Base-by-base conservation (phyloP, 2,797 vertebrate genomes). In the Myotis daubentonii region DNA sequence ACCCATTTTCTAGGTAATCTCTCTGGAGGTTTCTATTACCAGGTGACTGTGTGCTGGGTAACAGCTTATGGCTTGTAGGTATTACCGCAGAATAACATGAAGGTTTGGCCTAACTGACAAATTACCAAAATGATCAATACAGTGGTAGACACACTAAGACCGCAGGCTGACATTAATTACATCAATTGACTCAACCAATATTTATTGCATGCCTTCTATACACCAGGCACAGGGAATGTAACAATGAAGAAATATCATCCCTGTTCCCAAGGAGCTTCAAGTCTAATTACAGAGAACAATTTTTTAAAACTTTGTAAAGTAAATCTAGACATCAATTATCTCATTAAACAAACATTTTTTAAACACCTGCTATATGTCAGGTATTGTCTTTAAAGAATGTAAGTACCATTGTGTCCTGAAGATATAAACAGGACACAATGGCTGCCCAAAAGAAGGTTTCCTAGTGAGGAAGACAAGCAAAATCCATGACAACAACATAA, bases 111-210 rank as follows among this genome's bases (percentile, higher is more conserved):
- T 83, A 92, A 90, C 22, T 89, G 55, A 93, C 87, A 96, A 92
- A 96, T 91, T 84, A 96, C 57, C 89, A 94, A 94, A 95, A 87
- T 68, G 95, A 96, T 74, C 83, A 84, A 94, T 87, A 91, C 4
- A 84, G 55, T 78, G 66, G 89, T 30, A 30, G 57, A 87, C 30
- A 94, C 57, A 93, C 71, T 91, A 95, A 94, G 72, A 91, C 95
- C 87, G 92, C 72, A 95, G 57, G 10, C 49, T 89, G 78, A 89
- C 85, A 95, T 65, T 96, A 95, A 88, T 89, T 79, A 94, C 53
- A 94, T 91, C 89, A 94, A 81, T 4, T 78, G 53, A 94, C 57
- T 94, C 53, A 95, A 87, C 15, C 65, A 87, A 16, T 89, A 96
- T 90, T 74, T 95, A 97, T 72, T 71, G 80, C 28, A 78, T 74